Base-by-base conservation (phyloP, 2,888 invertebrate species). In the Malthinus seriepunctatus region DNA sequence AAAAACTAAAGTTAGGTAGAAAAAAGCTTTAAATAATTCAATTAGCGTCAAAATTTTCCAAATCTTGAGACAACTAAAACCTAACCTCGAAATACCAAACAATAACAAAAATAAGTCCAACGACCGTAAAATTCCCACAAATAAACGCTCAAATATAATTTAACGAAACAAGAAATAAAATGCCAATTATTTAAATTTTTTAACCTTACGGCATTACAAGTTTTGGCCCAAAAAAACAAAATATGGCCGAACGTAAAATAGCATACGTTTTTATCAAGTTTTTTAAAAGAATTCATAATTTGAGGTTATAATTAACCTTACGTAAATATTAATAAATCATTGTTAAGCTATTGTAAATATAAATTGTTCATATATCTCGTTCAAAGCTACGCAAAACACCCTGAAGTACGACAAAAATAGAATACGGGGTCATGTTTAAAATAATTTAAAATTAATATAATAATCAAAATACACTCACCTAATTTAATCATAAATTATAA, bases 71-170 rank as follows among this genome's bases (percentile, higher is more conserved):
- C n/a, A n/a, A n/a, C 23, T 5, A 42, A 42, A 42, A 39, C 12
- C 51, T 56, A 56, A 56, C 56, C 56, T 56, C 51, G 46, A 45
- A 56, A 51, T 56, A 44, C 35, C 47, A 54, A 56, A 56, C 56
- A 56, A 56, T 56, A 32, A 38, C 38, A 12, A 47, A 39, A 51
- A 8, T n/a, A 12, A 42, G 39, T 15, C 39, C 56, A 47, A 56
- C 56, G 56, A 56, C 56, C 56, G 15, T 50, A 47, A 53, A 38
- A 32, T 47, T 54, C 47, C 32, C 47, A 47, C 47, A 32, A 54
- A 54, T 39, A 32, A 45, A 6, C 12, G 32, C 32, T 33, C 5
- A 2, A 5, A 23, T 23, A 5, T 23, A 23, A 23, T 23, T 23
- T 23, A 23, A 23, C 5, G 23, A 23, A 23, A 23, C 5, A 23